Percentiles rank a stretch among this genome's conserved stretches.
These are phyloP conservation scores for Anolis carolinensis DNA, from an alignment of 2,113 vertebrate genomes.

Conservation along the genomic window DNA sequence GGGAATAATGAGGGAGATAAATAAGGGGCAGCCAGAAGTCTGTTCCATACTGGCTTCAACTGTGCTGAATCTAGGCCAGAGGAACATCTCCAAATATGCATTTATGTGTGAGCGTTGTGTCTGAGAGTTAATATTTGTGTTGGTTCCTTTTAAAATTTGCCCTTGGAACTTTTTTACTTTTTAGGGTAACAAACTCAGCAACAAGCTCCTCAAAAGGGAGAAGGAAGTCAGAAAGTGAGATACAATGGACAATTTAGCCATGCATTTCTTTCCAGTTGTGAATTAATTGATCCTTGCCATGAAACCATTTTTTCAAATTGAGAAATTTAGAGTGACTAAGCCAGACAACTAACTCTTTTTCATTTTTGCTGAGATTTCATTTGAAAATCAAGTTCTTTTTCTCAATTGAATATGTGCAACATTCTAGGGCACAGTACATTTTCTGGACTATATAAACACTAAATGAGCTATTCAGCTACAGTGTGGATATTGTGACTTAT, in stretches of 20 bases:
- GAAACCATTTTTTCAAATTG: conserved; percentile 2
- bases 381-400: not conserved
- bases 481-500: not conserved
- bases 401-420: not conserved
- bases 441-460: not conserved
- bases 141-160: not conserved
- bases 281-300: not conserved
- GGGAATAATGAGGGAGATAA: not conserved
- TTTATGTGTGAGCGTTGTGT: not conserved
- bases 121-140: not conserved
- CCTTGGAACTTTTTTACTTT: not conserved
- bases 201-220: not conserved
- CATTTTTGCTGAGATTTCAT: not conserved
- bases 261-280: not conserved
- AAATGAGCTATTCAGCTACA: not conserved
- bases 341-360: not conserved
- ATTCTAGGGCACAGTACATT: not conserved
- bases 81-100: not conserved
- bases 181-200: not conserved
- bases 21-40: not conserved
- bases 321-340: not conserved
- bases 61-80: not conserved
- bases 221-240: not conserved
- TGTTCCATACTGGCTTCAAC: not conserved
- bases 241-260: not conserved